A percentile compares a stretch with the other conserved stretches of the same genome.
Evolutionary conservation across 2,113 vertebrate species (phyloP).

Genomic region (Gopherus evgoodei): DNA sequence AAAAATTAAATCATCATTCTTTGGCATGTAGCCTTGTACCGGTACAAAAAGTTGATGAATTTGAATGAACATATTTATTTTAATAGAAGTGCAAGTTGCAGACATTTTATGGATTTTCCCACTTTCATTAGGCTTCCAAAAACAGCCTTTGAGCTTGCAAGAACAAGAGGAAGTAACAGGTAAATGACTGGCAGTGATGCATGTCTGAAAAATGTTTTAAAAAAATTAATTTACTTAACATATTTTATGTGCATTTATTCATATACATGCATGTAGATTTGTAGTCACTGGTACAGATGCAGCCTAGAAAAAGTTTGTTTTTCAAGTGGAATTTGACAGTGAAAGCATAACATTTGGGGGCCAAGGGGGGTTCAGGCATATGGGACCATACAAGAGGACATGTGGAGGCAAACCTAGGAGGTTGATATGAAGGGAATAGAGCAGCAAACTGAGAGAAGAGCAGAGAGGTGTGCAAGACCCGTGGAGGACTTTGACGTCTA

Average conservation of each 20-base stretch:
- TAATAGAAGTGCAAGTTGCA: background rate
- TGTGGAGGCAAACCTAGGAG: background rate
- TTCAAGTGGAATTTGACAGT: background rate
- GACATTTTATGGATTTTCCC: background rate
- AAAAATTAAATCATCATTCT: slow-evolving; percentile 8
- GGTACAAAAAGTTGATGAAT: background rate
- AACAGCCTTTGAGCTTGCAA: background rate
- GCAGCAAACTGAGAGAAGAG: background rate
- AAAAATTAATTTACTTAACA: background rate
- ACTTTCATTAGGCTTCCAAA: background rate
- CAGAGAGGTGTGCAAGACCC: background rate
- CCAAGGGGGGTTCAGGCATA: background rate
- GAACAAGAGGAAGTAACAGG: background rate
- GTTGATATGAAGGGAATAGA: background rate
- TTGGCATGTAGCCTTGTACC: background rate
- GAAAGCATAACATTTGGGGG: background rate
- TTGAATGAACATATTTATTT: background rate
- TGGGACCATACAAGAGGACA: background rate
- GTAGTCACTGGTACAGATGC: too few species aligned
- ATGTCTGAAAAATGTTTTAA: background rate
- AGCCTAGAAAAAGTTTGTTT: background rate
- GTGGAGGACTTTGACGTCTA: background rate
- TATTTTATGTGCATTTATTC: background rate
- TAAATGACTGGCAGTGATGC: background rate
- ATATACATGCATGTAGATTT: background rate